Evolutionary conservation across 2,888 invertebrate genomes (phyloP).

Genomic region (Drosophila prostipennis): DNA sequence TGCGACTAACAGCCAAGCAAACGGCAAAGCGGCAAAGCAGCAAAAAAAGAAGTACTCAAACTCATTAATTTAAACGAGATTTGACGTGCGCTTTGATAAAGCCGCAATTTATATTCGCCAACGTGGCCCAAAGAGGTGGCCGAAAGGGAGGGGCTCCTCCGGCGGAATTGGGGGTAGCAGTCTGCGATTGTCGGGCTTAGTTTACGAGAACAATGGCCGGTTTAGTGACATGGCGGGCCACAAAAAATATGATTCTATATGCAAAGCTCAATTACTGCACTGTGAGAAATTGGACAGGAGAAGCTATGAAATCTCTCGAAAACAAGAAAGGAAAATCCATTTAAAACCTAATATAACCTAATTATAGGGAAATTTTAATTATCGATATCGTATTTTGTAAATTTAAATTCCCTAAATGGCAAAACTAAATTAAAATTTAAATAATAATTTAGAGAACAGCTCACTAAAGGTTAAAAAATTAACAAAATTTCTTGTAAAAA

Average conservation of each 20-base stretch:
- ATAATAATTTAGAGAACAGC: too few species aligned
- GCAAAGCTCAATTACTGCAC: slow-evolving; percentile 60
- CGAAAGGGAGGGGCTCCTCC: slow-evolving; percentile 9
- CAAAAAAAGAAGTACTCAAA: slow-evolving; percentile 69
- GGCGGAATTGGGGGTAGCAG: slow-evolving; percentile 44
- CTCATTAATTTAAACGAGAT: slow-evolving; percentile 84
- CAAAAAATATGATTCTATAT: slow-evolving; percentile 49
- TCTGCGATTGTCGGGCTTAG: slow-evolving; percentile 72
- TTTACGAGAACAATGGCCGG: slow-evolving; percentile 67
- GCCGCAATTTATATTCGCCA: slow-evolving; percentile 82
- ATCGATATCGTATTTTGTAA: too few species aligned
- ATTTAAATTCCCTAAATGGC: too few species aligned
- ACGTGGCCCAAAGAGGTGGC: slow-evolving; percentile 31
- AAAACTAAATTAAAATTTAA: too few species aligned
- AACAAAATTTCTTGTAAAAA: too few species aligned
- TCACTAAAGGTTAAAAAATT: too few species aligned
- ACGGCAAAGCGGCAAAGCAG: slow-evolving; percentile 15
- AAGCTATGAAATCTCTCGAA: neutral
- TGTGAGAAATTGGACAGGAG: slow-evolving; percentile 30
- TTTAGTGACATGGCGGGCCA: slow-evolving; percentile 52
- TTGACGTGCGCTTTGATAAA: slow-evolving; percentile 82
- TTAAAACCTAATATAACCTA: too few species aligned
- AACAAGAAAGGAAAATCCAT: neutral
- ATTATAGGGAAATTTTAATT: too few species aligned
- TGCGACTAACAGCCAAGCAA: slow-evolving; percentile 46